phyloP scores from a whole-genome alignment of 2,888 invertebrate species.

The Rhagonycha lutea region DNA sequence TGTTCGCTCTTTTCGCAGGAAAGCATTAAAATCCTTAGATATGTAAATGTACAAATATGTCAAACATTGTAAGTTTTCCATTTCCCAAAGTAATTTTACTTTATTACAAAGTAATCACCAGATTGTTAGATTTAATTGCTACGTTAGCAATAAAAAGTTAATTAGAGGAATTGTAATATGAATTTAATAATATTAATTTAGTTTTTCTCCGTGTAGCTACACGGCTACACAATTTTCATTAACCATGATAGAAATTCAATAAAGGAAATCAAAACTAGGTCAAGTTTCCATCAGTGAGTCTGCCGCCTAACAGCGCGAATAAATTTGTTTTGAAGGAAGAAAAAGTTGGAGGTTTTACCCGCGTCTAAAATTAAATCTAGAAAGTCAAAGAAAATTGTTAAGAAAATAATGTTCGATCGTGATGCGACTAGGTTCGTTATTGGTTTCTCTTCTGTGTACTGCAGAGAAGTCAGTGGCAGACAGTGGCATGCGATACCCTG shows the following conservation, averaged over 20 bases:
- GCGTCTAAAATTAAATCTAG: not conserved
- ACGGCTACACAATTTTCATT: not conserved
- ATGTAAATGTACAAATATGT: no score
- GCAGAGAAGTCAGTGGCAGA: constrained; percentile 23
- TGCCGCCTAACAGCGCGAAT: not conserved
- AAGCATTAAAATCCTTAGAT: not conserved
- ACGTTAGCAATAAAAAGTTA: not conserved
- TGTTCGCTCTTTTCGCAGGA: not conserved
- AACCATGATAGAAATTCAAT: not conserved
- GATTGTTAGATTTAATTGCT: not conserved
- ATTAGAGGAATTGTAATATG: not conserved
- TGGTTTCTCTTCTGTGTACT: constrained; percentile 14
- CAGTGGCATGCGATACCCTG: constrained; percentile 29
- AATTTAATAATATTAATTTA: not conserved
- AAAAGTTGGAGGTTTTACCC: not conserved
- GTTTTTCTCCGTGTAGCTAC: not conserved
- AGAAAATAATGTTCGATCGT: constrained; percentile 2
- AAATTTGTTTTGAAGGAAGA: no score
- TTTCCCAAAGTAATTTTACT: not conserved
- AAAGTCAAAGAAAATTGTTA: not conserved
- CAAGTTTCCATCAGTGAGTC: not conserved
- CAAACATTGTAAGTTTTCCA: not conserved
- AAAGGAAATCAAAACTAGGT: not conserved
- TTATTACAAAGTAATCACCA: not conserved
- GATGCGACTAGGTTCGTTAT: constrained; percentile 12